Conservation (phyloP, 2,797 vertebrate species). For the Halcyon chelicuti region DNA sequence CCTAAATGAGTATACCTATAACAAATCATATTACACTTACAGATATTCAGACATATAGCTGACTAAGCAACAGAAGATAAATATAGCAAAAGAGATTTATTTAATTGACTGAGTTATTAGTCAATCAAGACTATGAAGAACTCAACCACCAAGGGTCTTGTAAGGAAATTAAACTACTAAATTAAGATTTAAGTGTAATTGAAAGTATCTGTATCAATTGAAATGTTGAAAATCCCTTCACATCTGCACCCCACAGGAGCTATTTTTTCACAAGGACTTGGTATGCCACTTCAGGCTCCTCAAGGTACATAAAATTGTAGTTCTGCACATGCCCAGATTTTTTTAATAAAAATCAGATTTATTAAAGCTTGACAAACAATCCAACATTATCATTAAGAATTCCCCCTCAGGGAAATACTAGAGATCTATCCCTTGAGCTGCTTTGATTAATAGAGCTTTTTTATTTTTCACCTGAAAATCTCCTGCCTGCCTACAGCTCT, state of each 20-base stretch:
- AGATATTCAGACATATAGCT: neutral
- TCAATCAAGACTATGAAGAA: neutral
- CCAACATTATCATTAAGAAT: neutral
- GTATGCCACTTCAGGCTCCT: neutral
- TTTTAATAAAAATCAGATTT: neutral
- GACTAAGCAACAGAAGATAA: neutral
- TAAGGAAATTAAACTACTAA: neutral
- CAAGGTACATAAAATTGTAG: neutral
- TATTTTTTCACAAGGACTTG: neutral
- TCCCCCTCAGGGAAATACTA: neutral
- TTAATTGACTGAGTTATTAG: neutral
- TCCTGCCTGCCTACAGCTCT: neutral
- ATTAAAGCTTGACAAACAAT: neutral
- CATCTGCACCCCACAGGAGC: neutral
- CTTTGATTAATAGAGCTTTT: neutral
- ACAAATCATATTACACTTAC: neutral
- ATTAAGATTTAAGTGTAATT: neutral
- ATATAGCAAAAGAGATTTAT: neutral
- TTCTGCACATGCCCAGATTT: neutral
- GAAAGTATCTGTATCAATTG: neutral
- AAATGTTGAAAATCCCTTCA: neutral
- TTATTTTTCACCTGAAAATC: neutral
- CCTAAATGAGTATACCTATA: neutral
- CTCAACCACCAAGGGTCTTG: neutral
- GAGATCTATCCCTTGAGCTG: neutral